A percentile compares a stretch with the other conserved stretches of the same genome.
phyloP scores from a whole-genome alignment of 2,888 invertebrate genomes.

The Ichneumoninae sp. region DNA sequence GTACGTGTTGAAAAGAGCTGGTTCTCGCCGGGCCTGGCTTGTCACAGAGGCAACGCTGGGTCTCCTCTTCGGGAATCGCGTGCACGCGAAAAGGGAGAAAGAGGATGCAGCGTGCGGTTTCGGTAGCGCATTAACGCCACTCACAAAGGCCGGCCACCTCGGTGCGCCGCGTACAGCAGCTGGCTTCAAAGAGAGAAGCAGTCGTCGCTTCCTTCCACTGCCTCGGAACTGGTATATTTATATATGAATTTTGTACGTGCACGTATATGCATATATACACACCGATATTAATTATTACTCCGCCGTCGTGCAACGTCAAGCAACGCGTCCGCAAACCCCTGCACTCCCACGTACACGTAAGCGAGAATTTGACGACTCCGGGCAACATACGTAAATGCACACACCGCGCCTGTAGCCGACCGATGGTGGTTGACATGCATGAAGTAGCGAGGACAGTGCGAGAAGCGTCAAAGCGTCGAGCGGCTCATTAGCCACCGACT shows the following conservation, averaged over 20 bases:
- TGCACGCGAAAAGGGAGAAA: conserved; percentile 44
- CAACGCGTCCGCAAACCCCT: conserved; percentile 36
- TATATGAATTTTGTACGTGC: not conserved
- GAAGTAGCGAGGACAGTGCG: conserved; percentile 63
- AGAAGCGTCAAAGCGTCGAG: conserved; percentile 66
- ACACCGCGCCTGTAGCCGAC: conserved; percentile 41
- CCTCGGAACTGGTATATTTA: not conserved
- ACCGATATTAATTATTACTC: conserved; percentile 81
- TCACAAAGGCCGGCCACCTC: conserved; percentile 62
- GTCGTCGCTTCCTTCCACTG: conserved; percentile 46
- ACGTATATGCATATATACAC: conserved; percentile 23
- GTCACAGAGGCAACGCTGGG: not conserved
- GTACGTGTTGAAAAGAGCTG: conserved; percentile 33
- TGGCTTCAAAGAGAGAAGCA: conserved; percentile 77
- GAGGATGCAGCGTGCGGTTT: conserved; percentile 53
- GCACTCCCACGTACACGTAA: conserved; percentile 70
- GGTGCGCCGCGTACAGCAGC: conserved; percentile 66
- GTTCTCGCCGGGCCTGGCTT: conserved; percentile 48
- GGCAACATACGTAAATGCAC: conserved; percentile 8
- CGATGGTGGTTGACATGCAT: conserved; percentile 64
- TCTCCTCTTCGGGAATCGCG: not conserved
- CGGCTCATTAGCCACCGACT: conserved; percentile 64
- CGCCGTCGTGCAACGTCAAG: conserved; percentile 62
- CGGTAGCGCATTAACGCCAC: conserved; percentile 66
- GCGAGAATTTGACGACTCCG: conserved; percentile 38